Conservation (phyloP, 2,888 invertebrate species). For the Masnerella sp. region DNA sequence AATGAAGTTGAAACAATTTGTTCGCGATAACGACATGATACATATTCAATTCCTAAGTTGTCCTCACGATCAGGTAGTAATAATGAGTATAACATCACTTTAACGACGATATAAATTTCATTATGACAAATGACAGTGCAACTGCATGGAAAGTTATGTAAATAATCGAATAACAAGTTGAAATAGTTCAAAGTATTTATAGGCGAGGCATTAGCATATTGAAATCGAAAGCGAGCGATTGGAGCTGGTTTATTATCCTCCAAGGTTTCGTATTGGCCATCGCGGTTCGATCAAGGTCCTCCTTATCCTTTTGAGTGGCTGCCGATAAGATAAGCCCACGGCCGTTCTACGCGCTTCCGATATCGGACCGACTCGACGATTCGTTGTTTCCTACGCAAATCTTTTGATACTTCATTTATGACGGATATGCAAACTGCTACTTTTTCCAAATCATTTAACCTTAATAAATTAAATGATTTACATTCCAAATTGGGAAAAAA, state of each 20-base stretch:
- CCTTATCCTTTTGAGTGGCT: constrained; percentile 72
- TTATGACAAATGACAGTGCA: background rate
- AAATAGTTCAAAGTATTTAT: constrained; percentile 37
- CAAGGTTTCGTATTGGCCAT: constrained; percentile 68
- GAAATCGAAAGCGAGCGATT: constrained; percentile 42
- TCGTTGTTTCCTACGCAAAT: no score
- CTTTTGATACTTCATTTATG: no score
- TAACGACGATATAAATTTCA: no score
- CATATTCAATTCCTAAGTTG: no score
- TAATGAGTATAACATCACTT: no score
- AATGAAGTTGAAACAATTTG: no score
- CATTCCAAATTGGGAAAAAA: no score
- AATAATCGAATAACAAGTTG: constrained; percentile 22
- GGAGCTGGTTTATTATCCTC: constrained; percentile 39
- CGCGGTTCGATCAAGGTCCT: constrained; percentile 74
- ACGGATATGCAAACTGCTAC: no score
- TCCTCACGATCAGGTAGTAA: no score
- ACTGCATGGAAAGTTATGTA: constrained; percentile 13
- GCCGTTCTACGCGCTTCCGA: constrained; percentile 69
- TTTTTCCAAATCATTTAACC: no score
- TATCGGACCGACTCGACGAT: constrained; percentile 62
- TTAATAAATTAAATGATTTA: no score
- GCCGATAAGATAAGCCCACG: constrained; percentile 74
- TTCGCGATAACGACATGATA: no score
- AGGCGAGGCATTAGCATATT: constrained; percentile 29